Conservation (phyloP, 1,140 invertebrate genomes). For the Drosophila kanapiae region DNA sequence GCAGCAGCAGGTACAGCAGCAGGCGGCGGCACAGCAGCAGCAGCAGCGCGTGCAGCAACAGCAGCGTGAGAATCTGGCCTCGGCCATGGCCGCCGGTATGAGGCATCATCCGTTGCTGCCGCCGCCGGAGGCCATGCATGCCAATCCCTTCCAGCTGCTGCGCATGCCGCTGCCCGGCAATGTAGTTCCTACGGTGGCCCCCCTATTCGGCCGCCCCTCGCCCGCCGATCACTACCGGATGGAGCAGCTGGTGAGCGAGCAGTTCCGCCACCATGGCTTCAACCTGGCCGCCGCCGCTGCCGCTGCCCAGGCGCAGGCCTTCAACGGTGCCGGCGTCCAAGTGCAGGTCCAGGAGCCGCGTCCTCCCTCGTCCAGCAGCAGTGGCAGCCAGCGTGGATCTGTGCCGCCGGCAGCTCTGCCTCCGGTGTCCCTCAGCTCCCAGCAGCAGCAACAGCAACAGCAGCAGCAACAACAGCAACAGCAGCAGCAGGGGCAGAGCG, state of each 20-base stretch:
- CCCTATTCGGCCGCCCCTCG: slow-evolving; percentile 90
- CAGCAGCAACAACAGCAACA: slow-evolving; percentile 30
- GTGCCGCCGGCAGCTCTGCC: slow-evolving; percentile 71
- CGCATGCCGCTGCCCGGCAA: slow-evolving; percentile 89
- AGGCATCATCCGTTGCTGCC: slow-evolving; percentile 88
- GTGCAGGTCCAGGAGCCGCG: slow-evolving; percentile 80
- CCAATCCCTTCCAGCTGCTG: slow-evolving; percentile 89
- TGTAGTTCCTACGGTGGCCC: slow-evolving; percentile 88
- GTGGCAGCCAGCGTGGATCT: slow-evolving; percentile 72
- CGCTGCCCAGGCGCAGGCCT: slow-evolving; percentile 87
- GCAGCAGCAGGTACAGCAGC: slow-evolving; percentile 75
- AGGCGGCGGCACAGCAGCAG: slow-evolving; percentile 67
- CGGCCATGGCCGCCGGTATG: slow-evolving; percentile 86
- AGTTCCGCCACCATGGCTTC: slow-evolving; percentile 91
- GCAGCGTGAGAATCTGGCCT: slow-evolving; percentile 86
- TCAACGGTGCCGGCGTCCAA: slow-evolving; percentile 51
- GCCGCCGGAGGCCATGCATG: slow-evolving; percentile 88
- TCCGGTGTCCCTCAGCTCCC: slow-evolving; percentile 64
- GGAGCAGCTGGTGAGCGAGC: slow-evolving; percentile 92
- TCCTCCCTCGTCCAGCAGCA: slow-evolving; percentile 86
- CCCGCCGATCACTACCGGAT: slow-evolving; percentile 91
- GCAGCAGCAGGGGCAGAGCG: slow-evolving; percentile 15
- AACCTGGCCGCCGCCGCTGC: slow-evolving; percentile 89
- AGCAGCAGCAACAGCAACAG: slow-evolving; percentile 62
- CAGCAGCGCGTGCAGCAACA: slow-evolving; percentile 84